phyloP scores from a whole-genome alignment of 2,888 invertebrate genomes.

The Blera fallax region DNA sequence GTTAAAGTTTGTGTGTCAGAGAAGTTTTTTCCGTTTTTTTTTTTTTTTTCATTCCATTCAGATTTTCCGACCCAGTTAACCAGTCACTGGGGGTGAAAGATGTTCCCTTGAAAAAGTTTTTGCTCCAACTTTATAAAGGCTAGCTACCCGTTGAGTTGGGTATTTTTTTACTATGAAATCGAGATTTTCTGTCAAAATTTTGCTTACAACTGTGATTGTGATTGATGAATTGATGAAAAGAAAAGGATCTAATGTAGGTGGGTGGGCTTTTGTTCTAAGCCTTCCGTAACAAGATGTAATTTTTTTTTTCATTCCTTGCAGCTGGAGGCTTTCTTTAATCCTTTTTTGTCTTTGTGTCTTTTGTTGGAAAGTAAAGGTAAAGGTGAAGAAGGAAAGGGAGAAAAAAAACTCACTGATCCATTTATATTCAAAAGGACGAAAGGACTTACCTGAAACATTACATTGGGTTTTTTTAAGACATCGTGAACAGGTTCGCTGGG shows the following conservation, averaged over 20 bases:
- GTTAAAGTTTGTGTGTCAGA: conserved; percentile 18
- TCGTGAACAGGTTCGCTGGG: conserved; percentile 31
- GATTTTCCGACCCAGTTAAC: conserved; percentile 40
- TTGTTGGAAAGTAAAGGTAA: conserved; percentile 19
- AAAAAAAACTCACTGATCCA: conserved; percentile 23
- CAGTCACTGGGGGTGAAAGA: background rate
- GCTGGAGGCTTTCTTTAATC: conserved; percentile 43
- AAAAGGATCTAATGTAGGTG: conserved; percentile 43
- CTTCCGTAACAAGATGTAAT: conserved; percentile 48
- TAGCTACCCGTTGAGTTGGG: conserved; percentile 3
- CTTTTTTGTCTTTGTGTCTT: conserved; percentile 45
- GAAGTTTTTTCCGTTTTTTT: background rate
- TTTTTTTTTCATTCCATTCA: conserved; percentile 4
- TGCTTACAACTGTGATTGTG: conserved; percentile 51
- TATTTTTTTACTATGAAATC: background rate
- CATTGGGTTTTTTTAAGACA: background rate
- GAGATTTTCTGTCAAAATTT: conserved; percentile 52
- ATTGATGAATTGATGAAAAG: conserved; percentile 60
- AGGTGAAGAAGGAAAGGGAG: background rate
- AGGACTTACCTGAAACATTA: conserved; percentile 46
- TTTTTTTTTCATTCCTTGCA: conserved; percentile 4
- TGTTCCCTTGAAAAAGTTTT: conserved; percentile 17
- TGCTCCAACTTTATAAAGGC: conserved; percentile 6
- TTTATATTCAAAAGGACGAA: conserved; percentile 53
- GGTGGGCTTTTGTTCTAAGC: conserved; percentile 55